A percentile compares a stretch with the other conserved stretches of the same genome.
Conservation (phyloP, 2,113 vertebrate genomes). For the Pollimyrus isidori region DNA sequence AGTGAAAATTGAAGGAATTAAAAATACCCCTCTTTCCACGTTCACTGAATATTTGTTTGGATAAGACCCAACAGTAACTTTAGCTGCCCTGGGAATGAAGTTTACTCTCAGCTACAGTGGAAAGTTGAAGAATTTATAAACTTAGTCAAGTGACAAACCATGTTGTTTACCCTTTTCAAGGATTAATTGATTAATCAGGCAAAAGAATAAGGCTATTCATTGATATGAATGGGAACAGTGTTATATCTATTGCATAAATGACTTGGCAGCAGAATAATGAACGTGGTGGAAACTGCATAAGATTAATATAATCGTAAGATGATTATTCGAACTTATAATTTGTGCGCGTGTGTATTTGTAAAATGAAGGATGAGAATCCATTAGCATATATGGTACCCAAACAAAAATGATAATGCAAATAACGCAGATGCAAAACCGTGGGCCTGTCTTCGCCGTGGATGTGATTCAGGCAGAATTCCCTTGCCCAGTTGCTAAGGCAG, state of each 20-base stretch:
- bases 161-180: not conserved
- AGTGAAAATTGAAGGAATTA: not conserved
- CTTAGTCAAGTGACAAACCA: not conserved
- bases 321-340: not conserved
- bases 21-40: not conserved
- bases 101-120: not conserved
- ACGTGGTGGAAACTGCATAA: not conserved
- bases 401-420: not conserved
- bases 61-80: not conserved
- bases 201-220: not conserved
- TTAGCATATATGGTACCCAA: constrained; percentile 14
- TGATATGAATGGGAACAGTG: not conserved
- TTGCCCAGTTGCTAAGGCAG: constrained; percentile 30
- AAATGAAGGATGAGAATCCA: not conserved
- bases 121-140: not conserved
- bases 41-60: constrained; percentile 5
- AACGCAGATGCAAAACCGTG: not conserved
- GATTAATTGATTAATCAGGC: not conserved
- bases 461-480: constrained; percentile 60
- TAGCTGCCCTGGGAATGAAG: not conserved
- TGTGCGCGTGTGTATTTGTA: not conserved
- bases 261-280: constrained; percentile 1
- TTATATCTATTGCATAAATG: not conserved
- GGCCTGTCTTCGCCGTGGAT: constrained; percentile 47
- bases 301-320: not conserved